Conservation (phyloP, 2,797 vertebrate species). For the Malurus leucopterus region DNA sequence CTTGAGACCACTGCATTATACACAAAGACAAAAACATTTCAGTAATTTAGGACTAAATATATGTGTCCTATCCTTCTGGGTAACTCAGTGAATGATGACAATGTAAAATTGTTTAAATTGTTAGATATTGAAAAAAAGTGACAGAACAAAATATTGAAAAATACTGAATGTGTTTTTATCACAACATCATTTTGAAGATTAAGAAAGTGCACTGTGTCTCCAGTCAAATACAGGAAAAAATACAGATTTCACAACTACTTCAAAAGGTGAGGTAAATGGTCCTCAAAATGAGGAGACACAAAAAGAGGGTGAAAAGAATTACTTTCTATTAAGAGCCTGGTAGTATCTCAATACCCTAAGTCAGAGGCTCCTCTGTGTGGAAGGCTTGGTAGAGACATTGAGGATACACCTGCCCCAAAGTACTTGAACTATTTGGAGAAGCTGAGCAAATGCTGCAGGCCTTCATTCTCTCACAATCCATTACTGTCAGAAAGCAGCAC, state of each 20-base stretch:
- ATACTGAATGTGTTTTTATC: slow-evolving; percentile 26
- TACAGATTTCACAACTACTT: neutral
- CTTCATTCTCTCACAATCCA: neutral
- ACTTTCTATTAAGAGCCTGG: neutral
- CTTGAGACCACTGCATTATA: neutral
- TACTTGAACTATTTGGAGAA: neutral
- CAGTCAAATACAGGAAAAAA: neutral
- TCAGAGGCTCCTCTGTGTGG: neutral
- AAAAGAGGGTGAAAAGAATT: neutral
- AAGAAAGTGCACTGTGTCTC: neutral
- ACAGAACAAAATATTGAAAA: slow-evolving; percentile 5
- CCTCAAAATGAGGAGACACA: neutral
- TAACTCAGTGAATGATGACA: slow-evolving; percentile 22
- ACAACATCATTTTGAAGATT: slow-evolving; percentile 24
- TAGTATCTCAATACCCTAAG: neutral
- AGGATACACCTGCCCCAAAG: neutral
- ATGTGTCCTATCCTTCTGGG: slow-evolving; percentile 11
- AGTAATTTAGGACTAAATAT: slow-evolving; percentile 39
- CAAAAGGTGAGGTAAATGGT: neutral
- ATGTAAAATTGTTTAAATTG: neutral
- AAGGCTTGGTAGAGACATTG: neutral
- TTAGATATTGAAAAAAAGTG: slow-evolving; percentile 3
- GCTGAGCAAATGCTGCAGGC: neutral
- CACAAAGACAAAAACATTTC: slow-evolving; percentile 29
- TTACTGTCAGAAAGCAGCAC: neutral